Evolutionary conservation across 2,797 vertebrate genomes (phyloP).

Genomic region (Enteromius treurensis): DNA sequence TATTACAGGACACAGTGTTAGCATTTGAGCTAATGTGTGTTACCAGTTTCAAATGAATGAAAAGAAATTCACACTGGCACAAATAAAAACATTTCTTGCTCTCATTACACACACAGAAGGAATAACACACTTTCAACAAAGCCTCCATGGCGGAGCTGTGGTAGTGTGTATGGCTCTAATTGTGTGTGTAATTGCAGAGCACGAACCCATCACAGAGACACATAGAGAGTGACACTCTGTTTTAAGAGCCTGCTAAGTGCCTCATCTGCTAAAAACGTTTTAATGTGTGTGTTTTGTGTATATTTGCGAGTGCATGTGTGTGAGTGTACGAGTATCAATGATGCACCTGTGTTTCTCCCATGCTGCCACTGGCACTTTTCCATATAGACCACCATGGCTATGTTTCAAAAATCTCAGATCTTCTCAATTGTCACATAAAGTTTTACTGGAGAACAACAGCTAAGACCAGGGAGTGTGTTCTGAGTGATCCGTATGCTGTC

Average conservation of each 20-base stretch:
- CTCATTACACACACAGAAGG: conserved; percentile 19
- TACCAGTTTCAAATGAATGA: neutral
- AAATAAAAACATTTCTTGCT: neutral
- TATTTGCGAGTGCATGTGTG: neutral
- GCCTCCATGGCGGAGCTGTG: conserved; percentile 46
- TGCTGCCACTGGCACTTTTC: conserved; percentile 21
- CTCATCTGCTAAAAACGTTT: conserved; percentile 57
- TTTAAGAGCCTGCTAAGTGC: conserved; percentile 62
- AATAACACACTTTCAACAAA: conserved; percentile 51
- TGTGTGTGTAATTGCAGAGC: conserved; percentile 67
- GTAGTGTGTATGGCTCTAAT: conserved; percentile 65
- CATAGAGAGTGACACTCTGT: conserved; percentile 58
- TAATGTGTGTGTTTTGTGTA: conserved; percentile 43
- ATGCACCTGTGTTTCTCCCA: conserved; percentile 49
- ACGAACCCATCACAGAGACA: conserved; percentile 54
- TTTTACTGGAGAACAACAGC: neutral
- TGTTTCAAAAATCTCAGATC: conserved; percentile 8
- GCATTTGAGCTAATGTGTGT: neutral
- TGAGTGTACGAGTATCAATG: neutral
- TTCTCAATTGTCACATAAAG: conserved; percentile 5
- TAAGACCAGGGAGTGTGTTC: conserved; percentile 10
- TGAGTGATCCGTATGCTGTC: neutral
- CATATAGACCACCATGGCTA: conserved; percentile 27
- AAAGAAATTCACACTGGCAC: neutral
- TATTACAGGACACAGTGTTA: neutral